Base-by-base conservation (phyloP, 2,888 invertebrate species). In the Catonia carolina region DNA sequence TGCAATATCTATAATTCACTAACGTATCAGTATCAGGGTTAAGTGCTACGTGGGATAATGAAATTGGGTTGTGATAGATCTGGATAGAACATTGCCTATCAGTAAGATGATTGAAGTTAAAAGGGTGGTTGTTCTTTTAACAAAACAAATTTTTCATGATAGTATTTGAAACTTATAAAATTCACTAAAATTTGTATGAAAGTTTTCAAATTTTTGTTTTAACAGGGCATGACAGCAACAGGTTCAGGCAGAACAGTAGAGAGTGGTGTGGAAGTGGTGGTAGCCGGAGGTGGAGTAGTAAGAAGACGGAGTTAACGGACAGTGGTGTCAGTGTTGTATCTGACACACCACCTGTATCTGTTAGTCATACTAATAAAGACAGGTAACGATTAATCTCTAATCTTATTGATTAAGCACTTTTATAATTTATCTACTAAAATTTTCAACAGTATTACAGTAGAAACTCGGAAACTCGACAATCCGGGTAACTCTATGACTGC, bases 281-380 rank as follows among this genome's bases (percentile, higher is more conserved):
- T 23, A 69, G 70, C 41, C 67, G 73, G 59, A 68, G 73, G 66
- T 71, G 65, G 60, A 54, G 64, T 20, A 80, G 81, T 22, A 85
- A 84, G 75, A 84, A 84, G 69, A 81, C 84, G 39, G 85, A 85
- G 70, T 73, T 85, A 67, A 85, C 86, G 4, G 88, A 88, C 74
- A 87, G 87, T 70, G 87, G 87, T 47, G 86, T 87, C 17, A 85
- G 85, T 57, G 85, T 86, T 48, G 82, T 86, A 54, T 83, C 83
- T 60, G 83, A 83, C 66, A 78, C 78, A 47, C 77, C 78, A 7
- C 76, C 78, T 1, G 8, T 27, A 27, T 45, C 45, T 2, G 59
- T 61, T 6, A 50, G 53, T 58, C 41, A 58, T 53, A 56, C 60
- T 47, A 45, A 49, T 42, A 65, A 64, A 59, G 63, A 65, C 20